Percentiles rank a stretch among this genome's conserved stretches.
phyloP scores from a whole-genome alignment of 2,888 invertebrate species.

The Acronicta psi region DNA sequence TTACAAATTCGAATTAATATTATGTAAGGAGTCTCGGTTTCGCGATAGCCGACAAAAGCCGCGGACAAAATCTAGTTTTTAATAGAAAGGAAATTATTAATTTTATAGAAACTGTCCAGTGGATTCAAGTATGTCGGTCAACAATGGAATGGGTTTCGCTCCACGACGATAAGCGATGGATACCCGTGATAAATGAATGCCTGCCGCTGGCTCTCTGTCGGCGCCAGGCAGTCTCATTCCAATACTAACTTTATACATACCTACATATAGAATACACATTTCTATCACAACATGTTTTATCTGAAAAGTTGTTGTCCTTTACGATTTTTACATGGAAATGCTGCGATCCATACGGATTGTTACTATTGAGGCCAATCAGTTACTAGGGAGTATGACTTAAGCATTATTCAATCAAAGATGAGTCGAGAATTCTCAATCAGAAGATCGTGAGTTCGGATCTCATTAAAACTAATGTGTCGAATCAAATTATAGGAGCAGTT shows the following conservation, averaged over 20 bases:
- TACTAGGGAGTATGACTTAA: slow-evolving; percentile 23
- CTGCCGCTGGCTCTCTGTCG: slow-evolving; percentile 55
- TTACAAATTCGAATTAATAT: too few species aligned
- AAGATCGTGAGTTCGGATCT: slow-evolving; percentile 43
- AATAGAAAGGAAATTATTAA: slow-evolving; percentile 26
- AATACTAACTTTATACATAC: slow-evolving; percentile 30
- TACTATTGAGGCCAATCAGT: slow-evolving; percentile 32
- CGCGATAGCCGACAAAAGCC: neutral
- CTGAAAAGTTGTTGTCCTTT: slow-evolving; percentile 5
- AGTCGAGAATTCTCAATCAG: slow-evolving; percentile 33
- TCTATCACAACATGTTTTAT: slow-evolving; percentile 14
- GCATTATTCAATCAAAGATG: slow-evolving; percentile 28
- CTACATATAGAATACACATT: slow-evolving; percentile 24
- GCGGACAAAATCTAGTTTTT: neutral
- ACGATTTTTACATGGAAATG: neutral
- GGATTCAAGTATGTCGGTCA: slow-evolving; percentile 35
- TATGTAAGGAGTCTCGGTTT: too few species aligned
- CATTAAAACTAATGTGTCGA: slow-evolving; percentile 47
- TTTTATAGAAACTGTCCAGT: slow-evolving; percentile 18
- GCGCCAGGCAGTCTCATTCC: slow-evolving; percentile 73
- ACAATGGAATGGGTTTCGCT: slow-evolving; percentile 51
- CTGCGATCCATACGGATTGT: neutral
- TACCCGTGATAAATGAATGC: slow-evolving; percentile 66
- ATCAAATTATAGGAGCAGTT: slow-evolving; percentile 33
- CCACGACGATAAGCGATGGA: slow-evolving; percentile 59